Evolutionary conservation across 2,797 vertebrate species (phyloP), one percentile per base, ranked within the genome.

Genomic region (Cyclopterus lumpus): DNA sequence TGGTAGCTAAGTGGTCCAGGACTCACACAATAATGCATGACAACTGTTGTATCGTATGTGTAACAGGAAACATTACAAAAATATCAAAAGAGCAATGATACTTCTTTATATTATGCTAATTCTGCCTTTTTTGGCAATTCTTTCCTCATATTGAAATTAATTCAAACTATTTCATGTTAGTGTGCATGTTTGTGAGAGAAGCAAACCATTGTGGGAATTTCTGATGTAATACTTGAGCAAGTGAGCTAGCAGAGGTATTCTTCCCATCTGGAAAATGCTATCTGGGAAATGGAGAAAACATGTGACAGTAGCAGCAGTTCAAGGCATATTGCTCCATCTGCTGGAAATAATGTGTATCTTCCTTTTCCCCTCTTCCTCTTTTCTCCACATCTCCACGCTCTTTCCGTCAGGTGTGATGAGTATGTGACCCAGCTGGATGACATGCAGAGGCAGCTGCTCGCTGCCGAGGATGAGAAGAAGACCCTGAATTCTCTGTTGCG

Each of bases 381-480:
- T 53, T 24, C 1, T 79, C 30, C 1, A 57, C 11, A 77, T 67
- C 24, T 20, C 46, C 6, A 20, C 14, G 34, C 28, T 38, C 40
- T 61, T 24, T 42, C 66, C 40, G 74, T 69, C 91, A 99, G 98
- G 87, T 99, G 98, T 61, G 98, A 99, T 1, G 98, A 99, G 53
- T 99, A 99, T 3, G 97, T 99, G 81, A 97, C 94, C 1, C 98
- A 99, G 93, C 88, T 99, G 89, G 98, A 99, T 1, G 98, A 99
- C 92, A 99, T 99, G 98, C 98, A 99, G 93, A 93, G 97, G 86
- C 98, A 99, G 87, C 95, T 99, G 49, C 91, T 95, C 3, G 98
- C 98, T 0, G 98, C 98, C 0, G 98, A 99, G 91, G 98, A 99
- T 1, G 98, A 99, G 91, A 99, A 99, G 96, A 99, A 99, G 94